Percentiles rank a stretch among this genome's conserved stretches.
These are phyloP conservation scores for Micrasema longulum DNA, from an alignment of 1,140 invertebrate species.

Conservation along the genomic window DNA sequence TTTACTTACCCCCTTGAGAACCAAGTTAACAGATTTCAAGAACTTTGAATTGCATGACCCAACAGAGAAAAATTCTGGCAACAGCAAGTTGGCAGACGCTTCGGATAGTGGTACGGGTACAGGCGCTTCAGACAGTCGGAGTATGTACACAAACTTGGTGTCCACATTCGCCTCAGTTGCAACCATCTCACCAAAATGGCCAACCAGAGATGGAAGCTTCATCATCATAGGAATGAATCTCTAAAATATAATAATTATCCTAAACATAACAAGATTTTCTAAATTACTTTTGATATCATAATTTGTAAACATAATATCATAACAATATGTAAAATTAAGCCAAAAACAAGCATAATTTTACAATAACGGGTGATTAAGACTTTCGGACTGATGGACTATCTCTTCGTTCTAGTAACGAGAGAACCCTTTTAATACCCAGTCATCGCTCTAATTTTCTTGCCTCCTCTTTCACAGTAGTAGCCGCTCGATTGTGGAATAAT, in stretches of 20 bases:
- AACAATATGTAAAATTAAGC: no score
- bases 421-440: no score
- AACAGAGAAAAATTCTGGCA: conserved; percentile 74
- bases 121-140: conserved; percentile 71
- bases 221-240: conserved; percentile 75
- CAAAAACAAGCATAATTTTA: no score
- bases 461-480: no score
- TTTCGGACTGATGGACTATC: no score
- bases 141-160: conserved; percentile 74
- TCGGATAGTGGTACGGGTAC: conserved; percentile 66
- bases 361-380: no score
- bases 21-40: conserved; percentile 34
- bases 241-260: conserved; percentile 59
- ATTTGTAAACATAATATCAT: no score
- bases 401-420: no score
- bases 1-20: conserved; percentile 43
- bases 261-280: no score
- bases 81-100: conserved; percentile 59
- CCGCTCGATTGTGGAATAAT: no score
- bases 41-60: conserved; percentile 70
- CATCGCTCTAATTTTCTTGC: no score
- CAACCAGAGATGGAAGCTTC: conserved; percentile 74
- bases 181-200: conserved; percentile 73
- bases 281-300: no score
- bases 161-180: conserved; percentile 64